Base-by-base conservation (phyloP, 2,888 invertebrate species). In the Thera obeliscata region DNA sequence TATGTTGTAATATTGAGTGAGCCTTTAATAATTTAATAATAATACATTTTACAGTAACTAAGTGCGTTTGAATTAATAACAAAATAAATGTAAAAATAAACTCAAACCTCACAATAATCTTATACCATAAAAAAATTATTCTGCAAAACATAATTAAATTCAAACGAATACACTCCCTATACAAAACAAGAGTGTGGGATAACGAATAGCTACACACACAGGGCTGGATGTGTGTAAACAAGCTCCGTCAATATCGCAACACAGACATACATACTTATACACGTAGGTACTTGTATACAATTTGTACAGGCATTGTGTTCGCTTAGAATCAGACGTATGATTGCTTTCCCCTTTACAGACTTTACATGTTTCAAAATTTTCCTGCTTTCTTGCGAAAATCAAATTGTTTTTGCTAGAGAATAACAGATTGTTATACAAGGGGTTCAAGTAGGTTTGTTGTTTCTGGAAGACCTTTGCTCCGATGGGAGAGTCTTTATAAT, bases 251-350 rank as follows among this genome's bases (percentile, higher is more conserved):
- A 89, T 88, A 88, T 70, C 67, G 63, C 71, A 69, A 64, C 70
- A 72, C 64, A 73, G 7, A 72, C 68, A 72, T 68, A 71, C 56
- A 69, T 52, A 82, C 81, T 78, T 72, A 74, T 71, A 71, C 64
- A 74, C 66, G 77, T 80, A 81, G 75, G 73, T 77, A 61, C 55
- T 78, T 76, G 76, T 77, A 76, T 77, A 81, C 81, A 81, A 81
- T 79, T 81, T 80, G 81, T 82, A 82, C 75, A 81, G 82, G 76
- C 81, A 80, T 83, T 83, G 83, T 79, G 80, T 82, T 86, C 85
- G 82, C 85, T 87, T 86, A 87, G 86, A 88, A 75, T 86, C 84
- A 84, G 82, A 85, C 81, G 84, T 82, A 79, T 82, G 83, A 87
- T 85, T 87, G 83, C 83, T 85, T 86, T 85, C 81, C 79, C 78